phyloP scores from a whole-genome alignment of 1,140 invertebrate species.

The Stegodyphus mimosarum region DNA sequence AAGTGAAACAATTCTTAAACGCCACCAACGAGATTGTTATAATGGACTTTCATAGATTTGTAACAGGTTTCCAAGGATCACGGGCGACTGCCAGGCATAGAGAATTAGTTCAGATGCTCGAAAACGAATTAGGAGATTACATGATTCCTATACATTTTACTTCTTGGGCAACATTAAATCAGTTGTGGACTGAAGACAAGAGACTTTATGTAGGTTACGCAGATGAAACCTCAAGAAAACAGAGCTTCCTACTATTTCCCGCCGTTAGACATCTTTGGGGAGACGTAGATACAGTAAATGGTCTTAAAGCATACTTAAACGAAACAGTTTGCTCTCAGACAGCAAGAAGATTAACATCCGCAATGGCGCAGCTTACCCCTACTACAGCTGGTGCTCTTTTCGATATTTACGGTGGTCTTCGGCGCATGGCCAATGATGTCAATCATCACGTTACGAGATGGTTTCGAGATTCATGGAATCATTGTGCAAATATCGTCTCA shows the following conservation, averaged over 20 bases:
- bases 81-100: conserved; percentile 67
- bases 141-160: conserved; percentile 67
- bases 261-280: conserved; percentile 74
- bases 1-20: conserved; percentile 65
- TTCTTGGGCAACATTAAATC: conserved; percentile 66
- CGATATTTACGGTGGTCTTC: conserved; percentile 69
- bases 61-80: conserved; percentile 42
- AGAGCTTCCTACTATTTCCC: conserved; percentile 66
- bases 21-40: conserved; percentile 74
- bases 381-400: conserved; percentile 76
- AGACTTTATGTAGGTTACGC: conserved; percentile 74
- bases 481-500: conserved; percentile 79
- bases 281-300: conserved; percentile 70
- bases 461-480: conserved; percentile 74
- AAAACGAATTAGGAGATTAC: conserved; percentile 70
- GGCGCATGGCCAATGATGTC: conserved; percentile 77
- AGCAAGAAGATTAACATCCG: conserved; percentile 26
- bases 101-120: conserved; percentile 70
- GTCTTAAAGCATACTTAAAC: conserved; percentile 70
- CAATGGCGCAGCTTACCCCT: conserved; percentile 79
- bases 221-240: conserved; percentile 58
- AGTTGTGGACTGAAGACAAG: conserved; percentile 71
- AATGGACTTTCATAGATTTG: conserved; percentile 78
- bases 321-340: conserved; percentile 32
- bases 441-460: conserved; percentile 77